Conservation (phyloP, 2,797 vertebrate species). For the Pseudochirops cupreus region DNA sequence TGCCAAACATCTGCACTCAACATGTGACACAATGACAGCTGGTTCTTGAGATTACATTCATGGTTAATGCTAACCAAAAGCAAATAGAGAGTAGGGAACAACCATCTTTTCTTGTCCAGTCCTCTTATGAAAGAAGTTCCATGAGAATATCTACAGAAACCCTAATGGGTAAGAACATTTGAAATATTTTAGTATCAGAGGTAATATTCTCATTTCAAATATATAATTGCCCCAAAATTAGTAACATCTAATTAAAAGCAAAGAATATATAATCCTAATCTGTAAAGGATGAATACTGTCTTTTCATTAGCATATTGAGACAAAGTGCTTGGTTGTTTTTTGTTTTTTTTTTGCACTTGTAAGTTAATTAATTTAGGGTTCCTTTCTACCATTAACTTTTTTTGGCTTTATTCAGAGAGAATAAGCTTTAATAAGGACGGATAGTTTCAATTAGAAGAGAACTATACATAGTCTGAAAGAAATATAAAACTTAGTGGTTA, state of each 20-base stretch:
- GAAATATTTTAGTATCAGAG: conserved; percentile 55
- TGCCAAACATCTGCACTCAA: conserved; percentile 79
- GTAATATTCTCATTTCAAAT: conserved; percentile 69
- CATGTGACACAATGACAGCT: background rate
- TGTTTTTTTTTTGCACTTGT: conserved; percentile 8
- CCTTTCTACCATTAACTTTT: conserved; percentile 12
- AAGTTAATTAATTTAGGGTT: background rate
- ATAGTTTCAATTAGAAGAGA: conserved; percentile 64
- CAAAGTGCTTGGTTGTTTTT: background rate
- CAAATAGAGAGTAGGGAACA: background rate
- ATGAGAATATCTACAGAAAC: conserved; percentile 49
- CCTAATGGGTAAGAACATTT: conserved; percentile 37
- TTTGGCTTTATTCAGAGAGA: conserved; percentile 61
- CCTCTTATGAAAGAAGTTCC: conserved; percentile 61
- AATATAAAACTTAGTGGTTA: conserved; percentile 26
- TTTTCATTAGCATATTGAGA: conserved; percentile 63
- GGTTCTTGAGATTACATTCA: background rate
- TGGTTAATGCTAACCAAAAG: conserved; percentile 3
- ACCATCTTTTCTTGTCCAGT: conserved; percentile 45
- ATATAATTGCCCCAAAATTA: conserved; percentile 64
- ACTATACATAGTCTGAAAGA: background rate
- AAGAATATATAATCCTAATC: conserved; percentile 64
- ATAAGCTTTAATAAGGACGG: conserved; percentile 64
- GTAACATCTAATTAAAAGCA: conserved; percentile 60
- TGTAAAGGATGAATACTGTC: conserved; percentile 32